Evolutionary conservation across 2,888 invertebrate species (phyloP), one percentile per base, ranked within the genome.

Genomic region (Myathropa florea): DNA sequence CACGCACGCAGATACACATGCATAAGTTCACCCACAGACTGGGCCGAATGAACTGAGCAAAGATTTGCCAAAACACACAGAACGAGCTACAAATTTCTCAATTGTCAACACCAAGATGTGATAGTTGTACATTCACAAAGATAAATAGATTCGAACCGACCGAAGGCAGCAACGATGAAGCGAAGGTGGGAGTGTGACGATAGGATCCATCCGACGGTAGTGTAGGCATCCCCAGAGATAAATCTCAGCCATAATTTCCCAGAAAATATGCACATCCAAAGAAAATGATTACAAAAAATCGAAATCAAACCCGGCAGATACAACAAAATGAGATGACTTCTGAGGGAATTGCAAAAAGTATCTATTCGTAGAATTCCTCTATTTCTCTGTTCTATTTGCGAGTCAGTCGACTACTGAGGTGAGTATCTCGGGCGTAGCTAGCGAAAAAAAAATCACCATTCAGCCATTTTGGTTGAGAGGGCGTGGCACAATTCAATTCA

Each of bases 41-140:
- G 4, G 12, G 33, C 33, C 33, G 33, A 33, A 59, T 2, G 28
- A 12, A 36, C 24, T 7, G n/a, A 24, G 53, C 24, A 73, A 55
- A 61, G 55, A 26, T 3, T n/a, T 28, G 57, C 28, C 65, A 30
- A 65, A n/a, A 59, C 12, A 21, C 36, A 61, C 33, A 30, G 57
- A 57, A 90, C 90, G 91, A 91, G 90, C 92, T 90, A 92, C 92
- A 92, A 92, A 92, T 92, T 92, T 92, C 92, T 91, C 91, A 92
- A 92, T 89, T 92, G 92, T 92, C 92, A 92, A 92, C 92, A 92
- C 92, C 90, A 90, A 86, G 83, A 86, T 86, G 86, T 86, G 83
- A 86, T 86, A 86, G 86, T 83, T 86, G 86, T 70, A 73, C 78
- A 71, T 75, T 83, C 79, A 63, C 36, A 71, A 71, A 83, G 86